Percentiles rank a stretch among this genome's conserved stretches.
These are phyloP conservation scores for Cassiopea xamachana DNA, from an alignment of 30 jellyfish, hydroid and myxozoan species.

Conservation along the genomic window DNA sequence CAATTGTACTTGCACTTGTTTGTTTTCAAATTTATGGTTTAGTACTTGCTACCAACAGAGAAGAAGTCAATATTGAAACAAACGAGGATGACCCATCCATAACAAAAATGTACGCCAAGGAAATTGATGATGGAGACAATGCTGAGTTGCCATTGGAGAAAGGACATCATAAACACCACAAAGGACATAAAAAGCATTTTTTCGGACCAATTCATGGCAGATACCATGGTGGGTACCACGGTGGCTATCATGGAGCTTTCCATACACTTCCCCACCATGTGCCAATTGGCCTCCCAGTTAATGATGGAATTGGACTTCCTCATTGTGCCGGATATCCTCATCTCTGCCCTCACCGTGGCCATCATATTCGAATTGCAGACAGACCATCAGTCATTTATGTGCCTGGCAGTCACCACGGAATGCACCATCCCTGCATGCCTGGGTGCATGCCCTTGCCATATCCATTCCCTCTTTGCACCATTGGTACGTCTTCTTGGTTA, in stretches of 20 bases:
- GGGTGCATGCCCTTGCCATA: conserved; percentile 46
- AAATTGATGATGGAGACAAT: conserved; percentile 65
- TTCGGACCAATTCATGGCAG: not conserved
- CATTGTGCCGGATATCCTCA: conserved; percentile 20
- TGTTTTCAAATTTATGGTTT: conserved; percentile 10
- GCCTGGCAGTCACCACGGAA: conserved; percentile 1
- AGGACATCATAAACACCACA: conserved; percentile 32
- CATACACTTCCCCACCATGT: conserved; percentile 11
- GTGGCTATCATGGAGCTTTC: not conserved
- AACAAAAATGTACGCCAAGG: conserved; percentile 54
- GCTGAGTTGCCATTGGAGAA: conserved; percentile 48
- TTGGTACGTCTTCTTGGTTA: conserved; percentile 36
- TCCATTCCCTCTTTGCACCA: conserved; percentile 57
- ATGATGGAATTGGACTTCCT: conserved; percentile 5
- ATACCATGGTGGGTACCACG: not conserved
- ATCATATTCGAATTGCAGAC: conserved; percentile 33
- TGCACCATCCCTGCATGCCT: conserved; percentile 22
- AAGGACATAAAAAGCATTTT: conserved; percentile 45
- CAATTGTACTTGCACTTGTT: conserved; percentile 4
- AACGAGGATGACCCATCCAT: conserved; percentile 29
- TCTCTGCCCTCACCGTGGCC: conserved; percentile 1
- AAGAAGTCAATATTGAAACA: conserved; percentile 43
- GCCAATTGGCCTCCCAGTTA: conserved; percentile 35
- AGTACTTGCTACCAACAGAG: conserved; percentile 5
- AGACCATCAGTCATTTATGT: conserved; percentile 40